Evolutionary conservation across 2,797 vertebrate species (phyloP), one percentile per base, ranked within the genome.

Genomic region (Luscinia megarhynchos): DNA sequence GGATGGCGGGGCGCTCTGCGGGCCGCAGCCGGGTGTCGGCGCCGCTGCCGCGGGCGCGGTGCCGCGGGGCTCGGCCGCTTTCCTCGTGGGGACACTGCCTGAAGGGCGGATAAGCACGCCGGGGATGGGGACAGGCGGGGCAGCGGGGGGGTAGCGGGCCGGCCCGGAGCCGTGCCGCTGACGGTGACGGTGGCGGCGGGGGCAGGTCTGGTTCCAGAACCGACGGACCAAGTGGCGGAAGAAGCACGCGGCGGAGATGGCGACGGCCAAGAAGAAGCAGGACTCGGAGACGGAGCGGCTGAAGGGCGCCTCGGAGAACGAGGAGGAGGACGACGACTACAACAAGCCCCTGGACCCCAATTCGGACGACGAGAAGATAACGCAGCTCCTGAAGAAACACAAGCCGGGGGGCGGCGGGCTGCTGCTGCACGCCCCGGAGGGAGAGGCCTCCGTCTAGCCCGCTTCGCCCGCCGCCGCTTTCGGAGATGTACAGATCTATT

Each of bases 161-260:
- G 48, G 45, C 5, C 34, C 10, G 21, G 57, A 64, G 64, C 75
- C 53, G 23, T 58, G 59, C 30, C 51, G 12, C 27, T 11, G 64
- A 10, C 3, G 24, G 7, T 86, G 59, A 55, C 40, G 34, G 40
- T 27, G 57, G 40, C 23, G 61, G 78, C 51, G 41, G 73, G 81
- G 45, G 2, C 96, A 99, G 99, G 99, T 99, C 29, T 99, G 99
- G 99, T 99, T 99, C 97, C 99, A 99, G 98, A 99, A 99, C 98
- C 97, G 99, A n/a, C 97, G 99, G 90, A 99, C 99, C 38, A 99
- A 99, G 95, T 99, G 99, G 99, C 96, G 99, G 96, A 99, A 99
- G 96, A 99, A 99, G 68, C 99, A 99, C 84, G 99, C 99, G 11
- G 99, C 99, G 21, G 99, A 99, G 96, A 99, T 99, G 99, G 99